Percentiles rank a stretch among this genome's conserved stretches.
These are phyloP conservation scores for Cranoglanis bouderius DNA, from an alignment of 2,113 vertebrate genomes.

Conservation along the genomic window DNA sequence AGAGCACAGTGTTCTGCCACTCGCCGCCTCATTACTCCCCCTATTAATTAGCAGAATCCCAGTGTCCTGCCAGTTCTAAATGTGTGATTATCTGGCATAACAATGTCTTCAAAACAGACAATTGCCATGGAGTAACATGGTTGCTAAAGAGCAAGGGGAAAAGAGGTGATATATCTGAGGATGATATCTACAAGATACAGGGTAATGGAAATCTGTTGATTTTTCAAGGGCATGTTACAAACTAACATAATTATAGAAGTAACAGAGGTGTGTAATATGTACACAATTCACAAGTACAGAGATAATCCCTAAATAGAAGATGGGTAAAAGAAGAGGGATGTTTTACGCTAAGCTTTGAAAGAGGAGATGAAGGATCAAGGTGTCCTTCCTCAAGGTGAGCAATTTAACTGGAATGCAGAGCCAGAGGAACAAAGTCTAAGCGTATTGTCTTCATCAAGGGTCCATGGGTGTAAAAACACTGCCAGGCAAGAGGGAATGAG, in stretches of 20 bases:
- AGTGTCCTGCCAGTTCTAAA: slow-evolving; percentile 42
- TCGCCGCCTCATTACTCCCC: slow-evolving; percentile 39
- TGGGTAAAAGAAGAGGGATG: neutral
- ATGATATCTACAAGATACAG: neutral
- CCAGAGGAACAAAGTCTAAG: neutral
- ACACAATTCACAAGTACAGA: neutral
- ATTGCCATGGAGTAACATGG: neutral
- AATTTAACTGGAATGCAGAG: neutral
- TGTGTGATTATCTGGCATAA: slow-evolving; percentile 38
- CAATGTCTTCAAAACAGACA: slow-evolving; percentile 22
- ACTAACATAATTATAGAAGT: neutral
- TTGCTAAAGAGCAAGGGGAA: neutral
- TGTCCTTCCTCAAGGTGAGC: neutral
- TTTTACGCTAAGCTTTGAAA: neutral
- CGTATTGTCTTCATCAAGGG: neutral
- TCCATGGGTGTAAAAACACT: neutral
- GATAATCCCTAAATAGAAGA: neutral
- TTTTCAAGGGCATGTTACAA: neutral
- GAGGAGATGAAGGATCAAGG: neutral
- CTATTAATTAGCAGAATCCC: slow-evolving; percentile 42
- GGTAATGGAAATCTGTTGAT: neutral
- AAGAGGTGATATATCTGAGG: too few species aligned
- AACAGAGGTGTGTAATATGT: neutral
- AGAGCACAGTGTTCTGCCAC: slow-evolving; percentile 39
- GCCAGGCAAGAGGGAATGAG: neutral